Base-by-base conservation (phyloP, 2,888 invertebrate genomes). In the Maniola hyperantus region DNA sequence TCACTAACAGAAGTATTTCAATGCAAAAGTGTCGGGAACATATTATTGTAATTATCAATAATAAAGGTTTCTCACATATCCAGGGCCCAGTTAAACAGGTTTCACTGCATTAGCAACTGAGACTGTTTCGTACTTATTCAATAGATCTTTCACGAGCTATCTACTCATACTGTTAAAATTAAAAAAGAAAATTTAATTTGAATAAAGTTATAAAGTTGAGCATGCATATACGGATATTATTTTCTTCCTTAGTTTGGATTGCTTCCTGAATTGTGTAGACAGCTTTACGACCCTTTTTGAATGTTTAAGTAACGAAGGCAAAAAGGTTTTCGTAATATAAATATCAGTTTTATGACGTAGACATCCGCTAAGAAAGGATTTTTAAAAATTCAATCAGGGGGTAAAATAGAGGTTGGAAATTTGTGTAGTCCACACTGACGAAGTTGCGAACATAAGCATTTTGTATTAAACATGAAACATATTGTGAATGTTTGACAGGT, bases 161-260 rank as follows among this genome's bases (percentile, higher is more conserved):
- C 26, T 44, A 55, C n/a, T 48, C 34, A 2, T n/a, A 59, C 51
- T 61, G 20, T 54, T 36, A 44, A 63, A 63, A 68, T 66, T 64
- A 36, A 53, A 68, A 65, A 70, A 65, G 39, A 64, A 59, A 67
- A 68, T 63, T 39, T 64, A 68, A 72, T 71, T 68, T 66, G 57
- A 72, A 66, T 70, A 70, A 70, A 55, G 64, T 53, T 55, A 53
- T 64, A 20, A 34, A 65, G 63, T 36, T 13, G 48, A 46, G 48
- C 48, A 63, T 42, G 54, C n/a, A 36, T 65, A 50, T 63, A 36
- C n/a, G 11, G 34, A 55, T 67, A 62, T 69, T 55, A 55, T 64
- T 68, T 64, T 65, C 57, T 53, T 58, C 60, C 58, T 64, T 57
- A 58, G 58, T 61, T 34, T 15, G 55, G 44, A 62, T 61, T 65